A percentile compares a stretch with the other conserved stretches of the same genome.
Evolutionary conservation across 2,797 vertebrate species (phyloP).

Genomic region (Dromococcyx pavoninus): DNA sequence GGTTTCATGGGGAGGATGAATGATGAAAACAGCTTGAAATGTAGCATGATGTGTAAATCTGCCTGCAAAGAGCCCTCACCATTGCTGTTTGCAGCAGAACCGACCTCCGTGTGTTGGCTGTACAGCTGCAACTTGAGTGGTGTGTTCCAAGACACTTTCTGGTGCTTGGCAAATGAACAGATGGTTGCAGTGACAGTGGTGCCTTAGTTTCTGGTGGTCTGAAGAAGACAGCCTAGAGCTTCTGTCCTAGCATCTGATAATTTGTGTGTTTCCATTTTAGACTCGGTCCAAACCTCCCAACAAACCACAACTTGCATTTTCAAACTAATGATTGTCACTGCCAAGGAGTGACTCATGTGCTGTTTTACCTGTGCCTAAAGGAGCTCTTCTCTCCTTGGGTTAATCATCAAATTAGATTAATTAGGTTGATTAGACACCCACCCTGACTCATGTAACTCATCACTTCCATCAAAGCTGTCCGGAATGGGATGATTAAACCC

Average conservation of each 20-base stretch:
- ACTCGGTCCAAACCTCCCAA: not conserved
- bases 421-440: conserved; percentile 18
- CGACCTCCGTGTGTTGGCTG: not conserved
- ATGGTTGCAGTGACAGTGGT: not conserved
- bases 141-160: not conserved
- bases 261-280: not conserved
- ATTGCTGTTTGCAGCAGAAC: not conserved
- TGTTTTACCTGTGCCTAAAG: conserved; percentile 21
- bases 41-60: not conserved
- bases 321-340: not conserved
- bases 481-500: not conserved
- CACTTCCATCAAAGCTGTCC: not conserved
- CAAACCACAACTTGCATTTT: not conserved
- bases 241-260: not conserved
- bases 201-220: not conserved
- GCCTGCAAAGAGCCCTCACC: not conserved
- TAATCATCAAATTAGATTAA: conserved; percentile 25
- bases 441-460: conserved; percentile 9
- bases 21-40: not conserved
- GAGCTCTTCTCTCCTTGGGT: not conserved
- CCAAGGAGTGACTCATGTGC: not conserved
- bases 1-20: not conserved
- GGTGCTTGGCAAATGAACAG: not conserved
- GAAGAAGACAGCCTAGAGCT: not conserved
- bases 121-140: not conserved